These are phyloP conservation scores for Turdus rufiventris DNA, from an alignment of 2,113 vertebrate species.

Conservation along the genomic window DNA sequence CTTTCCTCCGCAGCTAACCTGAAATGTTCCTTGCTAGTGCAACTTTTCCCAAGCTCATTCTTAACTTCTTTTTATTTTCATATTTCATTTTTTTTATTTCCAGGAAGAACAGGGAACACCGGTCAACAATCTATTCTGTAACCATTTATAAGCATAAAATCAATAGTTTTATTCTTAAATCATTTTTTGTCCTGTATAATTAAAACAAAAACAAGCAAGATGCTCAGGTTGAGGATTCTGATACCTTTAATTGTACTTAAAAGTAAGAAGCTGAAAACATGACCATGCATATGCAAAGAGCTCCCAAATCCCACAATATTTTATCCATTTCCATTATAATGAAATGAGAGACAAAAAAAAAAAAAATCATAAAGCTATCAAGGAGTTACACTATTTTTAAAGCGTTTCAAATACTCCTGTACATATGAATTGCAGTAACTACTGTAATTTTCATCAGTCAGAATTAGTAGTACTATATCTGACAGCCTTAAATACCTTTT, in stretches of 20 bases:
- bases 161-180: not conserved
- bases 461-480: not conserved
- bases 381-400: not conserved
- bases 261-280: not conserved
- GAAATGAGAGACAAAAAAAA: not conserved
- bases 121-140: not conserved
- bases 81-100: not conserved
- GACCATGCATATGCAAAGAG: accelerated
- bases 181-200: not conserved
- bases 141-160: not conserved
- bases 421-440: not conserved
- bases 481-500: not conserved
- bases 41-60: not conserved
- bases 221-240: not conserved
- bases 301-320: not conserved
- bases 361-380: not conserved
- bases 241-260: not conserved
- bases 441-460: not conserved
- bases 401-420: not conserved
- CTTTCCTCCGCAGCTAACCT: not conserved
- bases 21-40: not conserved
- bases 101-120: not conserved
- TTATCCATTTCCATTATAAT: not conserved
- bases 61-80: too few relatives aligned
- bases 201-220: not conserved